Evolutionary conservation across 2,797 vertebrate genomes (phyloP).

Genomic region (Balearica regulorum): DNA sequence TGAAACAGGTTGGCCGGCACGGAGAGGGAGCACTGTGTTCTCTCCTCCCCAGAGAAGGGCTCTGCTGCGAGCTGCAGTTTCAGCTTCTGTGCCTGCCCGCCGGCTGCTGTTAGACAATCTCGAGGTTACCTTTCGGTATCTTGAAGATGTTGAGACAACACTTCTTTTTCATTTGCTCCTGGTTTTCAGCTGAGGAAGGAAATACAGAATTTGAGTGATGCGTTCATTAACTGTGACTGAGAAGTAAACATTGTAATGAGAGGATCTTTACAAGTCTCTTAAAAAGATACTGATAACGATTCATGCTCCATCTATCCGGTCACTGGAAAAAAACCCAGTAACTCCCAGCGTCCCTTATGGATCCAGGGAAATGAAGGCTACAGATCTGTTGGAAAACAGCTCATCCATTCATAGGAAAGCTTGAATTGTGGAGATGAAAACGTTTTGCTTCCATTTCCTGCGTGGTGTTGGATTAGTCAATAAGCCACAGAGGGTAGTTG

Average conservation of each 20-base stretch:
- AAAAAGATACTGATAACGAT: not conserved
- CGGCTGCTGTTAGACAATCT: not conserved
- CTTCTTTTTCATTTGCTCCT: not conserved
- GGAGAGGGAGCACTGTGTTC: not conserved
- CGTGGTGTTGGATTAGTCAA: slow-evolving; percentile 9
- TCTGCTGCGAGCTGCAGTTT: not conserved
- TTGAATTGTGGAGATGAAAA: slow-evolving; percentile 1
- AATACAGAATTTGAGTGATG: not conserved
- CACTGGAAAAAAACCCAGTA: not conserved
- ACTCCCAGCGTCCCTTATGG: not conserved
- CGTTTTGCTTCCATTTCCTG: slow-evolving; percentile 14
- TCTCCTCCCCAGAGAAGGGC: not conserved
- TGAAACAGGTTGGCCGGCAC: not conserved
- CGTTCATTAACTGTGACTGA: not conserved
- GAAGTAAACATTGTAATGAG: not conserved
- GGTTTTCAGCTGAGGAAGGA: not conserved
- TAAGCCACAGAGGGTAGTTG: slow-evolving; percentile 6
- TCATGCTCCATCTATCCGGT: not conserved
- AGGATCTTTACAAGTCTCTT: not conserved
- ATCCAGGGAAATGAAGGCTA: not conserved
- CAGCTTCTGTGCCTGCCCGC: not conserved
- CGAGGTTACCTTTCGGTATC: not conserved
- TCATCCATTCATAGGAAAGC: slow-evolving; percentile 31
- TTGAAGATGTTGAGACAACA: not conserved
- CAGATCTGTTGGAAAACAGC: slow-evolving; percentile 23